Conservation (phyloP, 1,140 invertebrate species). For the Conus betulinus region DNA sequence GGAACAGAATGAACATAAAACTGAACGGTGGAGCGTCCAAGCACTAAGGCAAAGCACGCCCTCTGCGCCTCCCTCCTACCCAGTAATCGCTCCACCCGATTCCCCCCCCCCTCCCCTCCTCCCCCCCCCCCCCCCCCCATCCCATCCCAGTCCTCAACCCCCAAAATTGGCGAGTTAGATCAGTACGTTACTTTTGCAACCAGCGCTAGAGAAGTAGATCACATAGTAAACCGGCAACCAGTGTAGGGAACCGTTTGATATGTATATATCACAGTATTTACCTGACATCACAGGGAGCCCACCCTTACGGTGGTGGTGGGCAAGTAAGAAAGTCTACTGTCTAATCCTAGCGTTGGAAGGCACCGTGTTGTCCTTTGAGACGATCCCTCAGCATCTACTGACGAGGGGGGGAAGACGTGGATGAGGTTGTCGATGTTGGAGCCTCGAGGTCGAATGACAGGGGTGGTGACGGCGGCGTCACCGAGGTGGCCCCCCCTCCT, state of each 20-base stretch:
- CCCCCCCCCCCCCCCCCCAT: too few species aligned
- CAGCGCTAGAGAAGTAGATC: too few species aligned
- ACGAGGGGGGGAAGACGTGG: slow-evolving; percentile 24
- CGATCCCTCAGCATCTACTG: neutral
- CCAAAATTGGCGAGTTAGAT: too few species aligned
- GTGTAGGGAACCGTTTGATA: neutral
- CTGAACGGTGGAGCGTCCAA: neutral
- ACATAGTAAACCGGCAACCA: too few species aligned
- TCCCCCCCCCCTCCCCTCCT: too few species aligned
- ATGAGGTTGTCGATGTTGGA: slow-evolving; percentile 35
- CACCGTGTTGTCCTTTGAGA: neutral
- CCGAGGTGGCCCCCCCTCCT: neutral
- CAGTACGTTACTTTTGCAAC: too few species aligned
- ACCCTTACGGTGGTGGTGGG: neutral
- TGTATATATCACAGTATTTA: neutral
- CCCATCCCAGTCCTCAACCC: too few species aligned
- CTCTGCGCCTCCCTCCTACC: too few species aligned
- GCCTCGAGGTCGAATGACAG: slow-evolving; percentile 10
- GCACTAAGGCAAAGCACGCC: neutral
- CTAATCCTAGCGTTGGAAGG: neutral
- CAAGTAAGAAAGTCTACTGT: neutral
- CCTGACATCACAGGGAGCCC: neutral
- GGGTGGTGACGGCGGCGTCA: neutral
- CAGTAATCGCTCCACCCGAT: too few species aligned
- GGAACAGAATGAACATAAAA: neutral